Percentiles rank a stretch among this genome's conserved stretches.
Evolutionary conservation across 2,888 invertebrate species (phyloP).

Genomic region (Cyclophora punctaria): DNA sequence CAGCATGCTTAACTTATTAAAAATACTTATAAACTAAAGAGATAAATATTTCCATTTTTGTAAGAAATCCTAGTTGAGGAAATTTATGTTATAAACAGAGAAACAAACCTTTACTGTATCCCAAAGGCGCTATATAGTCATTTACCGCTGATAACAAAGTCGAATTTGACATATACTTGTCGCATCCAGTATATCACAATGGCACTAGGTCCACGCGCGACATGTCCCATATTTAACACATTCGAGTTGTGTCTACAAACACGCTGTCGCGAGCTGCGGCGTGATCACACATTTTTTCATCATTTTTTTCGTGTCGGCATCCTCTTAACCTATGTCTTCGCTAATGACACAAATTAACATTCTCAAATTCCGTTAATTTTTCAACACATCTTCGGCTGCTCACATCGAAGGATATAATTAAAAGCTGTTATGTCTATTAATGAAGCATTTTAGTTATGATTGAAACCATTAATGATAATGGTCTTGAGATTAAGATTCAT

Average conservation of each 20-base stretch:
- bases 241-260: constrained; percentile 68
- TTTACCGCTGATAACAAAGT: no score
- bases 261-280: constrained; percentile 51
- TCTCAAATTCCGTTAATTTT: constrained; percentile 62
- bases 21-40: no score
- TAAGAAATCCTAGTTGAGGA: no score
- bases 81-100: no score
- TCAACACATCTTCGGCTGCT: constrained; percentile 39
- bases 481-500: constrained; percentile 9
- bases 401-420: constrained; percentile 36
- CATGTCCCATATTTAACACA: constrained; percentile 60
- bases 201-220: constrained; percentile 15
- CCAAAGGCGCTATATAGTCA: no score
- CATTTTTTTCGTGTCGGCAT: constrained; percentile 52
- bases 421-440: constrained; percentile 46
- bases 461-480: constrained; percentile 5
- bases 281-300: constrained; percentile 56
- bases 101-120: no score
- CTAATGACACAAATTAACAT: constrained; percentile 72
- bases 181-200: constrained; percentile 27
- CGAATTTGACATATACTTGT: constrained; percentile 1
- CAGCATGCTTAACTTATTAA: no score
- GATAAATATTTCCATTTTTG: no score
- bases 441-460: constrained; percentile 13
- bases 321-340: constrained; percentile 49